These are phyloP conservation scores for Mola mola DNA, from an alignment of 2,113 vertebrate species.

Conservation along the genomic window DNA sequence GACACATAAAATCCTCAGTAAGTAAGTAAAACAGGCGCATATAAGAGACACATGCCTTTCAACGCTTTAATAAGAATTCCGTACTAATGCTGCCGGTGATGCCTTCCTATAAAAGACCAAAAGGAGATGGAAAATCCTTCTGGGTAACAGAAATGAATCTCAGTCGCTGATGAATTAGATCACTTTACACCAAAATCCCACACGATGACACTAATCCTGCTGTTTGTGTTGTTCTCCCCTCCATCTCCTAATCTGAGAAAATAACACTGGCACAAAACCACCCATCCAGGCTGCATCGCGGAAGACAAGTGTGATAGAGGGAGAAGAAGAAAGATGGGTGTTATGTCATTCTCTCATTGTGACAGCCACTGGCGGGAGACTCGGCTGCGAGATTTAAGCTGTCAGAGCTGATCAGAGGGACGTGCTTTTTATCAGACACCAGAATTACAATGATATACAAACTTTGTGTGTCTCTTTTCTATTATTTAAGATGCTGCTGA, in stretches of 20 bases:
- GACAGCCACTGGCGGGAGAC: slow-evolving; percentile 34
- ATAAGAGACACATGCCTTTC: not conserved
- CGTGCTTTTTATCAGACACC: not conserved
- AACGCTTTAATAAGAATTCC: not conserved
- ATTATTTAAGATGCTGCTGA: not conserved
- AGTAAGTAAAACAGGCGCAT: not conserved
- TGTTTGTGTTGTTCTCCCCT: slow-evolving; percentile 18
- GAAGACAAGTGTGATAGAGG: not conserved
- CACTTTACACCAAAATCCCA: slow-evolving; percentile 29
- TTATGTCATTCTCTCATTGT: slow-evolving; percentile 57
- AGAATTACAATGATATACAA: not conserved
- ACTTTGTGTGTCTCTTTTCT: no score
- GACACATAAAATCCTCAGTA: not conserved
- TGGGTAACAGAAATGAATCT: slow-evolving; percentile 7
- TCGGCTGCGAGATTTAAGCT: not conserved
- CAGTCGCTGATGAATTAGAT: slow-evolving; percentile 28
- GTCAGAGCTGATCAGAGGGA: not conserved
- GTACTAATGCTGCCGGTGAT: not conserved
- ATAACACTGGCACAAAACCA: slow-evolving; percentile 21
- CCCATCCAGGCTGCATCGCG: not conserved
- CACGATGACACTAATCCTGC: slow-evolving; percentile 46
- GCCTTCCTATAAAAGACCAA: not conserved
- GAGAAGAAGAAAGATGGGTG: slow-evolving; percentile 20
- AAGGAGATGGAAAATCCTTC: slow-evolving; percentile 14
- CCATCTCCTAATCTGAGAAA: slow-evolving; percentile 43